Conservation (phyloP, 2,888 invertebrate species). For the Carpatolechia fugitivella region DNA sequence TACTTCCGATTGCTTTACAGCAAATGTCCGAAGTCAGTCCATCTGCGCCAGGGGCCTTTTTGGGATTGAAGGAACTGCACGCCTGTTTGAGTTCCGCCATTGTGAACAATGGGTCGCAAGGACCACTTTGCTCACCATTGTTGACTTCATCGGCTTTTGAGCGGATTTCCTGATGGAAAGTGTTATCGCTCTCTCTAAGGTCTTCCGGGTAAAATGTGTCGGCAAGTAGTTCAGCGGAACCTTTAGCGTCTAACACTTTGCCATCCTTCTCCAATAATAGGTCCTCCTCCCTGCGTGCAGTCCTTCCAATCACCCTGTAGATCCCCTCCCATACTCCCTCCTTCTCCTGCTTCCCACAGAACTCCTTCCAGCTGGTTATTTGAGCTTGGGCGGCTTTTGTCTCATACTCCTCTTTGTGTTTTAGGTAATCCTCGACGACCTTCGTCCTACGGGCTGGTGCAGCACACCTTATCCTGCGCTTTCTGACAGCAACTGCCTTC, state of each 20-base stretch:
- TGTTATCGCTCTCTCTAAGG: not conserved
- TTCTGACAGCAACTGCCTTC: not conserved
- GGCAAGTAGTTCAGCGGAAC: not conserved
- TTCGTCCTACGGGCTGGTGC: not conserved
- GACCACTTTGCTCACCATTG: not conserved
- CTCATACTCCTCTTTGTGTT: not conserved
- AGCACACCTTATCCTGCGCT: not conserved
- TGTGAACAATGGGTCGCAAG: constrained; percentile 23
- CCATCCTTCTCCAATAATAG: not conserved
- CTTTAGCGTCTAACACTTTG: no score
- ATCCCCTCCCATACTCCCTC: no score
- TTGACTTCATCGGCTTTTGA: not conserved
- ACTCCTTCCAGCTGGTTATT: not conserved
- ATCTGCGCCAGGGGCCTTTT: not conserved
- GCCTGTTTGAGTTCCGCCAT: not conserved
- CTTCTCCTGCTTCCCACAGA: not conserved
- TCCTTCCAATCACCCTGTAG: no score
- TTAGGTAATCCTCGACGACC: not conserved
- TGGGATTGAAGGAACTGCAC: not conserved
- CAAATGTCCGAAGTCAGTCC: not conserved
- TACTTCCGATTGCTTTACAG: not conserved
- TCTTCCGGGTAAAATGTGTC: not conserved
- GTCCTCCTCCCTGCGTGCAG: not conserved
- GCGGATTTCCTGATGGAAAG: not conserved
- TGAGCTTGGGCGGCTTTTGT: not conserved